Evolutionary conservation across 2,113 vertebrate genomes (phyloP), one percentile per base, ranked within the genome.

Genomic region (Spea bombifrons): DNA sequence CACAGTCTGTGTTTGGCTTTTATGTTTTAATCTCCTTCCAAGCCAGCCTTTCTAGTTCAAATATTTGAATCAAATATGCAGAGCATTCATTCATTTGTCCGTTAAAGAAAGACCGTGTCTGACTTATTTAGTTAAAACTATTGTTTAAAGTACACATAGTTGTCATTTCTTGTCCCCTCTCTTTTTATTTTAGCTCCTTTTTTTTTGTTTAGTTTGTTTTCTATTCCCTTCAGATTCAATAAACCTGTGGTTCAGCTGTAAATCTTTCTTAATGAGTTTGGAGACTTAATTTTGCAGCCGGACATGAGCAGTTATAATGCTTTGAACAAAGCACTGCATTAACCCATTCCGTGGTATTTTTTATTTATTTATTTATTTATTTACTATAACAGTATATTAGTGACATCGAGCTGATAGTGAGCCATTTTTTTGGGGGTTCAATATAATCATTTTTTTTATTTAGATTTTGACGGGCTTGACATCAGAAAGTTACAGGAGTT

Each of bases 211-310:
- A 44, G 6, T 73, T 73, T 44, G 30, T 45, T 59, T 44, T 73
- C 55, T 73, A 44, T 66, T 75, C 63, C 73, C 61, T 74, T 63
- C 45, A 13, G 44, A 44, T 66, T 75, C 73, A 66, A 65, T 65
- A 75, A 66, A 75, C 59, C 73, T 52, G 16, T 44, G 73, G 73
- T 75, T 75, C 73, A 75, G 73, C 73, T 66, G 73, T 75, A 75
- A 75, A 75, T 75, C 73, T 75, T 75, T 66, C 73, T 75, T 75
- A 75, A 75, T 75, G 73, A 75, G 73, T 75, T 75, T 75, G 73
- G 63, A 46, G 73, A 75, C 73, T 75, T 75, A 75, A 75, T 75
- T 64, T 75, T 75, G 30, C 61, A 75, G 73, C 73, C 61, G 73
- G 73, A 75, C 73, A 65, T 64, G 59, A 75, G 61, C 59, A 75